These are phyloP conservation scores for Gopherus evgoodei DNA, from an alignment of 2,113 vertebrate genomes.

Conservation along the genomic window DNA sequence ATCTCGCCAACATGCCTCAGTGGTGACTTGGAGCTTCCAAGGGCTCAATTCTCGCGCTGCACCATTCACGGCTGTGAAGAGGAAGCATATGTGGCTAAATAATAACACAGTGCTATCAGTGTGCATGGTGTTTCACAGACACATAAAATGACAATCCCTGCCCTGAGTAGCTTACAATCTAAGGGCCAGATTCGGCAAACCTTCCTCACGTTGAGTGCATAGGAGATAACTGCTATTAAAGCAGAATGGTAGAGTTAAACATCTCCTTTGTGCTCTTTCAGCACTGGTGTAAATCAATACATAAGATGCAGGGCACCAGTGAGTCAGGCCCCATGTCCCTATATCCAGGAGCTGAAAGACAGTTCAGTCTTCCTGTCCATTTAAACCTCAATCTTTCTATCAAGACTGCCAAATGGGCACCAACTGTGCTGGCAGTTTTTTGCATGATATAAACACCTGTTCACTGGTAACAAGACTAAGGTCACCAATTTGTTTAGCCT, in stretches of 20 bases:
- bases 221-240: background rate
- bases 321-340: background rate
- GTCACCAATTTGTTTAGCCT: background rate
- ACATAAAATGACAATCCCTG: no score
- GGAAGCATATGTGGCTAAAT: no score
- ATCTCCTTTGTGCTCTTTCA: background rate
- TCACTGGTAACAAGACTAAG: background rate
- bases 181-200: no score
- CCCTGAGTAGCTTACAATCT: no score
- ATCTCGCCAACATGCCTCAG: background rate
- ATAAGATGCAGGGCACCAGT: accelerated
- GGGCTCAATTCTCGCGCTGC: background rate
- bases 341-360: background rate
- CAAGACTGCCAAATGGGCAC: background rate
- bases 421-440: background rate
- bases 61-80: background rate
- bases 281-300: background rate
- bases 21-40: background rate
- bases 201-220: no score
- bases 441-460: background rate
- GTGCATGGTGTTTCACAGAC: background rate
- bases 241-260: background rate
- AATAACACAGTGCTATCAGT: background rate
- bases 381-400: accelerated
- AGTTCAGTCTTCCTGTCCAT: background rate